phyloP scores from a whole-genome alignment of 2,888 invertebrate genomes.

The Acleris laterana region DNA sequence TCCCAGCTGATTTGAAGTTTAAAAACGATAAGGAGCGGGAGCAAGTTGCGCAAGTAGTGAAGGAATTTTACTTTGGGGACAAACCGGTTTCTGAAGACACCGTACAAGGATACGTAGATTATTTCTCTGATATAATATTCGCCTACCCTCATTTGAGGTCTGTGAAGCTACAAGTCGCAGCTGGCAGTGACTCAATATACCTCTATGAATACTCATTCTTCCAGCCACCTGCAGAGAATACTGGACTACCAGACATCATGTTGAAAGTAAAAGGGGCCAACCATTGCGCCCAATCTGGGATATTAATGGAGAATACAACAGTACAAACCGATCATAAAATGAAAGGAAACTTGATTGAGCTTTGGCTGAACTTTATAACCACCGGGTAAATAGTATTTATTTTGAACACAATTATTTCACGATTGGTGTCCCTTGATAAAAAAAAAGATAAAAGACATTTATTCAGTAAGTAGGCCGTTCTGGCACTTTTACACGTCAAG shows the following conservation, averaged over 20 bases:
- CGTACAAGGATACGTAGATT: conserved; percentile 53
- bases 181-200: conserved; percentile 52
- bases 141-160: conserved; percentile 50
- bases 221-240: conserved; percentile 36
- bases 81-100: conserved; percentile 45
- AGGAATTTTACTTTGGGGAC: conserved; percentile 58
- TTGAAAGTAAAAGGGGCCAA: conserved; percentile 50
- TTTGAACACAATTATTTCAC: too few species aligned
- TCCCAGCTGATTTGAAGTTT: conserved; percentile 60
- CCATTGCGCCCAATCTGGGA: conserved; percentile 51
- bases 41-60: conserved; percentile 47
- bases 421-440: too few species aligned
- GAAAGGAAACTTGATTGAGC: conserved; percentile 47
- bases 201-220: conserved; percentile 57
- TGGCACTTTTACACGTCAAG: too few species aligned
- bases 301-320: conserved; percentile 30
- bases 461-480: too few species aligned
- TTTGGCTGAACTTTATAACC: conserved; percentile 58
- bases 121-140: conserved; percentile 62
- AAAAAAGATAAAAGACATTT: too few species aligned
- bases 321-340: conserved; percentile 44
- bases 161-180: conserved; percentile 47
- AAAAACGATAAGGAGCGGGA: conserved; percentile 48
- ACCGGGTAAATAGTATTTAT: conserved; percentile 46
- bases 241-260: conserved; percentile 44